These are phyloP conservation scores for Zaprionus capensis DNA, from an alignment of 1,140 invertebrate species.

Conservation along the genomic window DNA sequence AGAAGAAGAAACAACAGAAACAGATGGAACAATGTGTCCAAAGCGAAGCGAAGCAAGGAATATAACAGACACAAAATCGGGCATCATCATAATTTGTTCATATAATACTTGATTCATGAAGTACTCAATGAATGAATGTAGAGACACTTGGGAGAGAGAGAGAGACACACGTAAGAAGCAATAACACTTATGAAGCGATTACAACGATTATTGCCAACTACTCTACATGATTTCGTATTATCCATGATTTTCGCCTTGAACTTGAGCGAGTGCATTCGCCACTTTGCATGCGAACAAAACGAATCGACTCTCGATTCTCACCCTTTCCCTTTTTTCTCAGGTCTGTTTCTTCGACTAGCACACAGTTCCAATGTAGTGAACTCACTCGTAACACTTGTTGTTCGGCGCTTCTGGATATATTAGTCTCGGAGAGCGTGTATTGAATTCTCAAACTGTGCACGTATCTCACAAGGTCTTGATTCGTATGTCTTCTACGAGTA, in stretches of 20 bases:
- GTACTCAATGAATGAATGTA: background rate
- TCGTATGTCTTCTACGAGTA: constrained; percentile 1
- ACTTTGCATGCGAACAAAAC: background rate
- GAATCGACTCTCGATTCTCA: constrained; percentile 9
- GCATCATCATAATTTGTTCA: no score
- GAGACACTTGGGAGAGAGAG: background rate
- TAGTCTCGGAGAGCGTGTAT: constrained; percentile 17
- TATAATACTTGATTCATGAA: background rate
- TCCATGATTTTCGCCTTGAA: constrained; percentile 54
- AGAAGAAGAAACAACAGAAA: background rate
- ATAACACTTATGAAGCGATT: background rate
- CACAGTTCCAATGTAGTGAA: background rate
- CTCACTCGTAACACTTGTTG: background rate
- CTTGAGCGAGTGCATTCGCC: constrained; percentile 57
- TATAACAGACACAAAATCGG: background rate
- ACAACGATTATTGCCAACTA: background rate
- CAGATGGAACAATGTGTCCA: background rate
- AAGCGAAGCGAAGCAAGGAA: background rate
- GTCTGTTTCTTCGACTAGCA: background rate
- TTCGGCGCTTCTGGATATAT: constrained; percentile 22
- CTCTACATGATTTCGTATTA: background rate
- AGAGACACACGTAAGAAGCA: background rate
- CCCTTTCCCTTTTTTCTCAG: constrained; percentile 61
- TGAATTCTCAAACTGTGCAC: constrained; percentile 28
- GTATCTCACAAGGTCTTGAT: constrained; percentile 17